phyloP scores from a whole-genome alignment of 2,113 vertebrate genomes.

The Speoplatyrhinus poulsoni region DNA sequence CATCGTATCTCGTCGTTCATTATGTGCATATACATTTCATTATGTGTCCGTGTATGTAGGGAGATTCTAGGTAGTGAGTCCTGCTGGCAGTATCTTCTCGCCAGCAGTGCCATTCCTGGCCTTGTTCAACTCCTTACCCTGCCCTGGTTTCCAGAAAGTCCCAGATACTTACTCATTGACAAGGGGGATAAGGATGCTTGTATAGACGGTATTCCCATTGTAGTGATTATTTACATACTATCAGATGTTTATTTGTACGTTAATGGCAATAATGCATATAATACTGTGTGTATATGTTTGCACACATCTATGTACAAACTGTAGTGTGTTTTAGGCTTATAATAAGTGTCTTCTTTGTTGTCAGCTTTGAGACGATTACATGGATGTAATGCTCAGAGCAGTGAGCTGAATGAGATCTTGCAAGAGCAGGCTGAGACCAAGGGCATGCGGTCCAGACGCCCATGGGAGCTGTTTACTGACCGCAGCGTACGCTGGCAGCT shows the following conservation, averaged over 20 bases:
- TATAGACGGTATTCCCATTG: conserved; percentile 71
- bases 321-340: conserved; percentile 27
- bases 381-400: conserved; percentile 71
- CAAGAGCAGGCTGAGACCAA: conserved; percentile 77
- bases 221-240: too few species aligned
- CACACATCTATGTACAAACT: neutral
- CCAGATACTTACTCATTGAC: conserved; percentile 89
- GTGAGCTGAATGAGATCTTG: conserved; percentile 85
- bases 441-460: conserved; percentile 64
- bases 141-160: conserved; percentile 91
- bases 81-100: conserved; percentile 86
- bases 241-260: too few species aligned
- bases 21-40: too few species aligned
- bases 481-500: conserved; percentile 81
- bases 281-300: too few species aligned
- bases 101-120: conserved; percentile 84
- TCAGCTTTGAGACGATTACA: conserved; percentile 81
- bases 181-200: conserved; percentile 82
- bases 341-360: neutral
- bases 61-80: conserved; percentile 84
- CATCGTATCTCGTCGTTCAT: too few species aligned
- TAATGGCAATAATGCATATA: too few species aligned
- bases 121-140: conserved; percentile 84
- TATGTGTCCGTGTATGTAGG: conserved; percentile 62
- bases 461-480: conserved; percentile 81